Percentiles rank a stretch among this genome's conserved stretches.
Conservation (phyloP, 2,888 invertebrate genomes). For the Pollenia labialis region DNA sequence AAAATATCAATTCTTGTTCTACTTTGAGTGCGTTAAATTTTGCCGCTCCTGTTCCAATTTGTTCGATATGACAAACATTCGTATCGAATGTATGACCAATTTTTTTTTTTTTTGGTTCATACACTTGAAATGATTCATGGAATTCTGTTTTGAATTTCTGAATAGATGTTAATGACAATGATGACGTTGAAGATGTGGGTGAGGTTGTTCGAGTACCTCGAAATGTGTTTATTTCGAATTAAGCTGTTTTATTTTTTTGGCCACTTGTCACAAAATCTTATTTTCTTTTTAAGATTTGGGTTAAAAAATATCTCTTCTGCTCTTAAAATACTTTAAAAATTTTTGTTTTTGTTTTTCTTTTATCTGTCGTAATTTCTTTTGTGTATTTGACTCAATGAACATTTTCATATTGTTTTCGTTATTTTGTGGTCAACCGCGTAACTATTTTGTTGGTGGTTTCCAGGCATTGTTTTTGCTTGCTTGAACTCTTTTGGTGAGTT, state of each 20-base stretch:
- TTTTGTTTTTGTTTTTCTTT: conserved; percentile 2
- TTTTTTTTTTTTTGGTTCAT: background rate
- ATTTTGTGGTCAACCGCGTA: conserved; percentile 64
- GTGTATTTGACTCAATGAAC: conserved; percentile 37
- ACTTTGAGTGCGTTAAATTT: conserved; percentile 15
- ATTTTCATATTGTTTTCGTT: conserved; percentile 46
- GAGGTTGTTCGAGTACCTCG: background rate
- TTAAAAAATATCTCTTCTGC: conserved; percentile 1
- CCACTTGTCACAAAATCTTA: conserved; percentile 31
- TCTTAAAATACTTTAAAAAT: too few species aligned
- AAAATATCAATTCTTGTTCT: conserved; percentile 45
- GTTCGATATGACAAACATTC: background rate
- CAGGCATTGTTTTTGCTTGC: background rate
- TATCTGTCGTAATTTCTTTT: background rate
- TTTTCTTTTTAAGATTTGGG: conserved; percentile 24
- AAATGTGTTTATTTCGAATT: conserved; percentile 24
- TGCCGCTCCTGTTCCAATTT: conserved; percentile 45
- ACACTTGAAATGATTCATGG: conserved; percentile 57
- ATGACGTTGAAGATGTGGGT: conserved; percentile 18
- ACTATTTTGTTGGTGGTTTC: conserved; percentile 58
- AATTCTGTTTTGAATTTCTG: conserved; percentile 36
- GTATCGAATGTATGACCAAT: conserved; percentile 10
- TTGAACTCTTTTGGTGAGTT: too few species aligned
- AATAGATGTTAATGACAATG: conserved; percentile 21
- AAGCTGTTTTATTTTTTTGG: conserved; percentile 27